Evolutionary conservation across 2,888 invertebrate species (phyloP).

Genomic region (Abrostola triplasia): DNA sequence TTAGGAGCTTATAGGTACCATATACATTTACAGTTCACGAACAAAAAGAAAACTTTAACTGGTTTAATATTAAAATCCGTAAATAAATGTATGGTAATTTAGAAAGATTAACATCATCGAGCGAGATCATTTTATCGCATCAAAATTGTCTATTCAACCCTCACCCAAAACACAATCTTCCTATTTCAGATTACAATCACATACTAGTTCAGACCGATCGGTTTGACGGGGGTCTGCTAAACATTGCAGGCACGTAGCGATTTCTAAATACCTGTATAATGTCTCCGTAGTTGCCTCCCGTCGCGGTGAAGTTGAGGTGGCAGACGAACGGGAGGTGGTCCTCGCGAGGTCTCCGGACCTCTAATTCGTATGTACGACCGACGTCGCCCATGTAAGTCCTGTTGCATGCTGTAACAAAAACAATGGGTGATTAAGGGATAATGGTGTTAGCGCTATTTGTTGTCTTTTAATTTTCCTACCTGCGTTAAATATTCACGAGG

Average conservation of each 20-base stretch:
- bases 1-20: too few species aligned
- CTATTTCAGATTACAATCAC: slow-evolving; percentile 56
- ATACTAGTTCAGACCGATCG: slow-evolving; percentile 48
- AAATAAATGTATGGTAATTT: neutral
- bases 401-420: slow-evolving; percentile 91
- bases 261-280: slow-evolving; percentile 60
- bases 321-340: slow-evolving; percentile 94
- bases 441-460: neutral
- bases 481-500: too few species aligned
- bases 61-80: neutral
- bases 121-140: slow-evolving; percentile 19
- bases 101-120: slow-evolving; percentile 15
- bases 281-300: slow-evolving; percentile 90
- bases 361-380: slow-evolving; percentile 93
- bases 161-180: slow-evolving; percentile 47
- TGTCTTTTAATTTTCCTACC: too few species aligned
- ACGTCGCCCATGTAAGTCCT: slow-evolving; percentile 94
- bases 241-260: slow-evolving; percentile 46
- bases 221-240: slow-evolving; percentile 49
- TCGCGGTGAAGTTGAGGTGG: slow-evolving; percentile 94
- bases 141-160: slow-evolving; percentile 38
- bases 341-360: slow-evolving; percentile 92
- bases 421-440: neutral
- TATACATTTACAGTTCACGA: too few species aligned
- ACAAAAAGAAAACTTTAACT: too few species aligned